Evolutionary conservation across 2,888 invertebrate species (phyloP), one percentile per base, ranked within the genome.

Genomic region (Mongoloraphidia duomilia): DNA sequence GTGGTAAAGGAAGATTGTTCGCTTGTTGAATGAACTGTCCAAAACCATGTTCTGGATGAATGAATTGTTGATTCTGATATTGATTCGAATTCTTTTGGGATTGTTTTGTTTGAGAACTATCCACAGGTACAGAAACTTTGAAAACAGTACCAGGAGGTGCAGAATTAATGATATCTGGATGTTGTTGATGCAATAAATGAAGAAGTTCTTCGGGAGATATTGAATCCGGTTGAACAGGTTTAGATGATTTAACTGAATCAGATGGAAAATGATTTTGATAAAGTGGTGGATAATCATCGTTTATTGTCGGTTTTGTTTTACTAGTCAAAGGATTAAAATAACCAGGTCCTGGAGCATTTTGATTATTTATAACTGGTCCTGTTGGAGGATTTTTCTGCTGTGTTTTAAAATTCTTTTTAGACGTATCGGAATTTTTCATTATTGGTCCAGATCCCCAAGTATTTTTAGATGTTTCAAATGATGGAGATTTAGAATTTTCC

Each of bases 171-270:
- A 68, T 56, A 57, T 67, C 66, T 8, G 68, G 67, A 56, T 68
- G 67, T 51, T 68, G 67, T 51, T 66, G 65, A 50, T 67, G 61
- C 37, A 68, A 63, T 39, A 68, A 61, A 47, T 67, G 65, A 8
- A 68, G 51, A 3, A 68, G 50, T 52, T 68, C 66, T 11, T 66
- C 64, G 9, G 65, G 62, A 51, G 60, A 37, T 13, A 46, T 38
- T 6, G 34, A n/a, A 13, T 44, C 34, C 8, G 17, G 37, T 38
- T 17, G 14, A 37, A 17, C 14, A 9, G 46, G 36, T 46, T 46
- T 46, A n/a, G 17, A 26, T 13, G 37, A 38, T 46, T 46, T 46
- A 12, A 38, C 26, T 13, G 33, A 11, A 46, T 46, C 46, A 9
- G 37, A n/a, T 36, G 36, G 46, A 17, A 37, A 46, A 13, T 46